These are phyloP conservation scores for Myiopsitta monachus DNA, from an alignment of 2,113 vertebrate species.

Conservation along the genomic window DNA sequence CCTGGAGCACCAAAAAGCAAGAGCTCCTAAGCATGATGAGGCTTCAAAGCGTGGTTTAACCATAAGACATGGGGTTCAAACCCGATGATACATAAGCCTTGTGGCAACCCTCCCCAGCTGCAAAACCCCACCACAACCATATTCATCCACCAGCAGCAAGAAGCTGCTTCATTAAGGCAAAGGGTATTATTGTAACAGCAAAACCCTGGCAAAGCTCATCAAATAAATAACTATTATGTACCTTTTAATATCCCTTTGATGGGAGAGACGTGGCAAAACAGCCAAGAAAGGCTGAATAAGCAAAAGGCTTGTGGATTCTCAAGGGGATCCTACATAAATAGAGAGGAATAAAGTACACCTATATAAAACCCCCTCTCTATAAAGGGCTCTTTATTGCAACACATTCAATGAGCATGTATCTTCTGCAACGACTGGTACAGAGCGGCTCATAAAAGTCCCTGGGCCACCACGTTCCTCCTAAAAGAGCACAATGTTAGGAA, in stretches of 20 bases:
- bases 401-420: neutral
- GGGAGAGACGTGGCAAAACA: neutral
- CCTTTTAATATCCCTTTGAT: neutral
- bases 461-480: neutral
- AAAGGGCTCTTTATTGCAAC: neutral
- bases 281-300: neutral
- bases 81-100: too few relatives aligned
- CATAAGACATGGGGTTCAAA: neutral
- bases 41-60: neutral
- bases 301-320: neutral
- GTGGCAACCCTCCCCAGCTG: neutral
- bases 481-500: neutral
- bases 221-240: neutral
- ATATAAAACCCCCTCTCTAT: neutral
- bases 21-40: accelerated
- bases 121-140: neutral
- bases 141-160: neutral
- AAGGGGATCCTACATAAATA: neutral
- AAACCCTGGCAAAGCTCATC: neutral
- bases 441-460: neutral
- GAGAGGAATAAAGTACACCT: neutral
- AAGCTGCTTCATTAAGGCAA: neutral
- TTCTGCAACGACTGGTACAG: neutral
- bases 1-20: neutral
- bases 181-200: neutral